A percentile compares a stretch with the other conserved stretches of the same genome.
phyloP scores from a whole-genome alignment of 2,113 vertebrate genomes.

The Dermatemys mawii region DNA sequence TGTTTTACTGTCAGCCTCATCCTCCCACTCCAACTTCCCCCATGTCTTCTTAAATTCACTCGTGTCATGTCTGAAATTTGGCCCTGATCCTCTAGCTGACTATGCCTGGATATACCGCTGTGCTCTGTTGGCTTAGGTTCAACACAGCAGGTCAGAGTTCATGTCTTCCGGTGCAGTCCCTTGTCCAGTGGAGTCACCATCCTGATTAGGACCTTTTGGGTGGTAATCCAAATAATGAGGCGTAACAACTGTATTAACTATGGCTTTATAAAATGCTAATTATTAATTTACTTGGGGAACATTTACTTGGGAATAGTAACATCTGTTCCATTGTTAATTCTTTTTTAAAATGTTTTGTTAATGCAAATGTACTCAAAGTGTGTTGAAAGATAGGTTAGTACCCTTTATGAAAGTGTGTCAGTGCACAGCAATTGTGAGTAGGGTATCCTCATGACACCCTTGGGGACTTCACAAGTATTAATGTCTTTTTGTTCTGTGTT shows the following conservation, averaged over 20 bases:
- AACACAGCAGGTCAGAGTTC: background rate
- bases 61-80: conserved; percentile 47
- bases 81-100: background rate
- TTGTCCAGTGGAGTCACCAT: conserved; percentile 31
- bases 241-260: conserved; percentile 1
- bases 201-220: conserved; percentile 1
- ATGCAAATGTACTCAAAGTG: conserved; percentile 53
- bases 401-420: conserved; percentile 12
- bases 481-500: background rate
- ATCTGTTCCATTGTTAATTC: conserved; percentile 36
- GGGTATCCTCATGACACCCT: background rate
- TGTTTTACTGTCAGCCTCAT: background rate
- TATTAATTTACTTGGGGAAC: conserved; percentile 40
- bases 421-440: background rate
- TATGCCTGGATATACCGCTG: background rate
- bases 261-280: conserved; percentile 34
- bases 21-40: background rate
- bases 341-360: conserved; percentile 68
- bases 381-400: conserved; percentile 17
- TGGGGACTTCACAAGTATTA: background rate
- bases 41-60: conserved; percentile 27
- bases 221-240: conserved; percentile 36
- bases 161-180: conserved; percentile 22
- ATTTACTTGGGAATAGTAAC: conserved; percentile 4
- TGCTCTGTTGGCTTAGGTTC: background rate